Conservation (phyloP, 2,113 vertebrate genomes). For the Chionodraco myersi region DNA sequence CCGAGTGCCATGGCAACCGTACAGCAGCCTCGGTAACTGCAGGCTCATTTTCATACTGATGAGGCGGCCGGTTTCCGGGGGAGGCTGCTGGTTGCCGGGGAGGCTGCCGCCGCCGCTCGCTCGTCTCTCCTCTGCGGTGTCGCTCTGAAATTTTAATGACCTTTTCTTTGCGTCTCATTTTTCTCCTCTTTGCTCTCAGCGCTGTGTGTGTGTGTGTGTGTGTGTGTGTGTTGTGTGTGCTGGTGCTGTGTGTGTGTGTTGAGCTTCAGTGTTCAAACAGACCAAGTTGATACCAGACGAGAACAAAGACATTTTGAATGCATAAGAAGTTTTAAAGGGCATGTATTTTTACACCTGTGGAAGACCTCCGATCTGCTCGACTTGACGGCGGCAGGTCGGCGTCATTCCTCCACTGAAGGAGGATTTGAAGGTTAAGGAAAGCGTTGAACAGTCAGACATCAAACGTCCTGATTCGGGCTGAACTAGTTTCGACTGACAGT, state of each 20-base stretch:
- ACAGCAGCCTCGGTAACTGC: constrained; percentile 66
- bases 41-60: constrained; percentile 79
- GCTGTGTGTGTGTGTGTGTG: not conserved
- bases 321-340: constrained; percentile 7
- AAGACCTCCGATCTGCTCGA: constrained; percentile 36
- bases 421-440: too few species aligned
- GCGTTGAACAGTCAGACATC: too few species aligned
- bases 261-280: constrained; percentile 35
- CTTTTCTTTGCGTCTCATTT: constrained; percentile 57
- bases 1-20: constrained; percentile 73
- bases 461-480: not conserved
- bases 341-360: constrained; percentile 65
- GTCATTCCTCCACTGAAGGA: not conserved
- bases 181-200: constrained; percentile 27
- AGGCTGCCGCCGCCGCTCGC: constrained; percentile 36
- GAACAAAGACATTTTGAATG: constrained; percentile 39
- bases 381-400: constrained; percentile 36
- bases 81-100: constrained; percentile 42
- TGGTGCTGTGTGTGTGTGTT: not conserved
- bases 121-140: constrained; percentile 66
- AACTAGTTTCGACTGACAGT: too few species aligned
- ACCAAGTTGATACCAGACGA: constrained; percentile 17
- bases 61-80: constrained; percentile 56
- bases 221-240: not conserved
- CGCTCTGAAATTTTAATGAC: constrained; percentile 80